These are phyloP conservation scores for Tetanocera ferruginea DNA, from an alignment of 2,888 invertebrate genomes.

Conservation along the genomic window DNA sequence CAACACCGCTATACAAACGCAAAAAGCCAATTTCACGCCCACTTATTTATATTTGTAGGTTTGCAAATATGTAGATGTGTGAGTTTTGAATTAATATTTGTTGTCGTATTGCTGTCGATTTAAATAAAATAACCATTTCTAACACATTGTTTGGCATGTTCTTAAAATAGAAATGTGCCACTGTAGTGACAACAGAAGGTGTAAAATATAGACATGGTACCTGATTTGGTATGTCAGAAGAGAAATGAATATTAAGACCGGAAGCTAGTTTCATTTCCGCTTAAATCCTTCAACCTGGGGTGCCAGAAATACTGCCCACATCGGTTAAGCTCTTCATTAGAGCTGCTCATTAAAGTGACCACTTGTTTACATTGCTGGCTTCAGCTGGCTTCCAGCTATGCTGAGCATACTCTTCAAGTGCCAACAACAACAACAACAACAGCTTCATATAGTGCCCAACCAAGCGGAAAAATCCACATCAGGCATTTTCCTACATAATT, in stretches of 20 bases:
- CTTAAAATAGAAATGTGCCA: too few relatives aligned
- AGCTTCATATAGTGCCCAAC: background rate
- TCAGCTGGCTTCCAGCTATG: slow-evolving; percentile 5
- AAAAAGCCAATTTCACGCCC: slow-evolving; percentile 63
- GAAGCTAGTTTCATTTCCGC: slow-evolving; percentile 15
- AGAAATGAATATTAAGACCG: slow-evolving; percentile 19
- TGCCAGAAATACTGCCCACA: background rate
- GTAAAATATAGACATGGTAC: background rate
- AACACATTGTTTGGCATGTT: slow-evolving; percentile 47
- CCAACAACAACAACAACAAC: background rate
- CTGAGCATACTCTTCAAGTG: background rate
- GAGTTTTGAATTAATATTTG: background rate
- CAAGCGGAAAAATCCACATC: slow-evolving; percentile 1
- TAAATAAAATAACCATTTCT: slow-evolving; percentile 67
- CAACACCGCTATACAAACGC: background rate
- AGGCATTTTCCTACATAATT: slow-evolving; percentile 2
- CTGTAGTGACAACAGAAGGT: background rate
- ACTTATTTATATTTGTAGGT: slow-evolving; percentile 57
- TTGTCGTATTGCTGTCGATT: slow-evolving; percentile 48
- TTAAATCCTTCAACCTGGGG: background rate
- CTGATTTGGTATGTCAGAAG: slow-evolving; percentile 15
- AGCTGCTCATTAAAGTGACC: slow-evolving; percentile 44
- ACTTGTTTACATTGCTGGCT: slow-evolving; percentile 26
- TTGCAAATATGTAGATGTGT: background rate
- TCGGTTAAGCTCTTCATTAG: slow-evolving; percentile 47